Conservation (phyloP, 2,888 invertebrate species). For the Protonemura montana region DNA sequence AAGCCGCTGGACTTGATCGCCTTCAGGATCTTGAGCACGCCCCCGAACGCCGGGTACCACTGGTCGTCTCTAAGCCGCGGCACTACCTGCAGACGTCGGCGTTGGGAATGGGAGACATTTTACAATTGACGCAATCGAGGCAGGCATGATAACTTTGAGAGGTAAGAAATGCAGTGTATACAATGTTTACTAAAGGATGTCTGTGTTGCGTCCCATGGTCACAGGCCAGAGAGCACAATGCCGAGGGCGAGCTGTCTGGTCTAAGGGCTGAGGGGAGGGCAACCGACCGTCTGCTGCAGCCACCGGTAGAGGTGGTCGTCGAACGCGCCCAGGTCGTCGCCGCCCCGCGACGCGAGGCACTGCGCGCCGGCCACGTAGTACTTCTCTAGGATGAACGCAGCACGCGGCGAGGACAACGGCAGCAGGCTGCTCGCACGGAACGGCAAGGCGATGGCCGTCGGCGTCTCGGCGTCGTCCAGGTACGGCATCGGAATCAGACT, state of each 20-base stretch:
- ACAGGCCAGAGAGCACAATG: too few relatives aligned
- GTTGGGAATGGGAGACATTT: too few relatives aligned
- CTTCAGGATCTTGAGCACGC: conserved; percentile 57
- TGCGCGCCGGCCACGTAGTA: conserved; percentile 65
- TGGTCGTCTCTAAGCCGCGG: conserved; percentile 68
- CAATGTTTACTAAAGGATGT: too few relatives aligned
- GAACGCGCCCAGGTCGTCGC: conserved; percentile 59
- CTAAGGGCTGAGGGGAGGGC: too few relatives aligned
- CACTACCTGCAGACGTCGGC: conserved; percentile 55
- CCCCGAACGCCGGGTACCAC: conserved; percentile 67
- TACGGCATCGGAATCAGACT: conserved; percentile 64
- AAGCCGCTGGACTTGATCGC: background rate
- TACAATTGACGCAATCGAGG: too few relatives aligned
- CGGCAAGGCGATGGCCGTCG: conserved; percentile 69
- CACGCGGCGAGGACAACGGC: conserved; percentile 59
- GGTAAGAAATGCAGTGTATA: too few relatives aligned
- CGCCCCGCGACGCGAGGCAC: conserved; percentile 61
- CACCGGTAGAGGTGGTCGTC: conserved; percentile 65
- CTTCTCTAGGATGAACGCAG: conserved; percentile 60
- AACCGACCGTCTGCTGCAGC: conserved; percentile 59
- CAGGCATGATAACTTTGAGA: too few relatives aligned
- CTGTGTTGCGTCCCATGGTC: too few relatives aligned
- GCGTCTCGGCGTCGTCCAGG: conserved; percentile 64
- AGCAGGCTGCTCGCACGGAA: conserved; percentile 63
- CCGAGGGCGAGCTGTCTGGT: too few relatives aligned